Percentiles rank a stretch among this genome's conserved stretches.
Conservation (phyloP, 2,113 vertebrate genomes). For the Myiopsitta monachus region DNA sequence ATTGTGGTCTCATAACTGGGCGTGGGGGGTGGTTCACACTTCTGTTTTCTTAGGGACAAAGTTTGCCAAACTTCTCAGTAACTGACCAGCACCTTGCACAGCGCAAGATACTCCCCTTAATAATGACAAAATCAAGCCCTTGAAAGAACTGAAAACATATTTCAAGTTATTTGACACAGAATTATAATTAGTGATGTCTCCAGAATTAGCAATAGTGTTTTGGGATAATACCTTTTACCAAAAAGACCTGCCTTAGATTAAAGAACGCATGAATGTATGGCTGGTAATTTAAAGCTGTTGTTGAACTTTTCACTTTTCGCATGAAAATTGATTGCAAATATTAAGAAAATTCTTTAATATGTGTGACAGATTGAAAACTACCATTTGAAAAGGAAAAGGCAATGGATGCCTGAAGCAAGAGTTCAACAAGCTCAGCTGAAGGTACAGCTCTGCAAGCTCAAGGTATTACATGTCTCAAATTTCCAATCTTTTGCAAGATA, state of each 20-base stretch:
- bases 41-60: neutral
- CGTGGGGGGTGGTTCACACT: neutral
- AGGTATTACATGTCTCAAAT: neutral
- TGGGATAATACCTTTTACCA: neutral
- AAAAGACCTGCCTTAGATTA: neutral
- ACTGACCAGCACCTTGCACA: neutral
- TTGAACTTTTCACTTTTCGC: neutral
- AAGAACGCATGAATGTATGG: neutral
- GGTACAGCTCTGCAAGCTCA: neutral
- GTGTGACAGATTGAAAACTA: neutral
- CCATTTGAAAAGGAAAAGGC: neutral
- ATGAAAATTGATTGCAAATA: neutral
- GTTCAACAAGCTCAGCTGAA: neutral
- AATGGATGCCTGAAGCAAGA: neutral
- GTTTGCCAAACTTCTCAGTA: neutral
- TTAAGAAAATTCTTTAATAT: neutral
- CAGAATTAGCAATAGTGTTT: neutral
- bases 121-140: neutral
- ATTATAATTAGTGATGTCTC: neutral
- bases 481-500: slow-evolving; percentile 14
- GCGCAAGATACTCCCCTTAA: neutral
- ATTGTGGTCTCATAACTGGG: neutral
- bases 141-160: neutral
- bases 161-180: neutral
- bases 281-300: neutral